These are phyloP conservation scores for Caenorhabditis sp. DNA, from an alignment of 2,888 invertebrate genomes.

Conservation along the genomic window DNA sequence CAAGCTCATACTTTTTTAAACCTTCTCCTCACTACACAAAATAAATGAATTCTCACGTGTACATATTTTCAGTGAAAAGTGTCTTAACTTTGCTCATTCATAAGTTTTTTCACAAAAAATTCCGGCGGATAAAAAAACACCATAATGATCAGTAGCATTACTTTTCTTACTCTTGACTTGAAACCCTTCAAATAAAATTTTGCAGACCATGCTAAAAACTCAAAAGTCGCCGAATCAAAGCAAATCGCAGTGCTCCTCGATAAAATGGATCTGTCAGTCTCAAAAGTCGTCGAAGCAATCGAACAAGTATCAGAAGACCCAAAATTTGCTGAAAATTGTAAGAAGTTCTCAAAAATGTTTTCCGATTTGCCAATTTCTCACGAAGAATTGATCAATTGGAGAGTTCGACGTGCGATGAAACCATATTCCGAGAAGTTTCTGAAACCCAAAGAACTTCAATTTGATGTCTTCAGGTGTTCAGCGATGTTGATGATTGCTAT, in stretches of 20 bases:
- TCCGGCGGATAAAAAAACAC: too few relatives aligned
- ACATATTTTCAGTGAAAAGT: too few relatives aligned
- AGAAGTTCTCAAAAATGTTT: slow-evolving; percentile 38
- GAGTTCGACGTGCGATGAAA: slow-evolving; percentile 26
- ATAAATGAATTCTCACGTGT: too few relatives aligned
- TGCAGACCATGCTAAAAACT: slow-evolving; percentile 61
- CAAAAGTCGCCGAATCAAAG: slow-evolving; percentile 53
- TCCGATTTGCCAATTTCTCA: slow-evolving; percentile 26
- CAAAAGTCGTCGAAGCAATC: slow-evolving; percentile 40
- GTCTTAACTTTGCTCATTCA: too few relatives aligned
- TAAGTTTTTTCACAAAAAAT: too few relatives aligned
- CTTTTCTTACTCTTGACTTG: too few relatives aligned
- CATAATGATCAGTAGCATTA: too few relatives aligned
- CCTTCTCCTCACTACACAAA: too few relatives aligned
- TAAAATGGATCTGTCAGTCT: slow-evolving; percentile 45
- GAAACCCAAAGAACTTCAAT: slow-evolving; percentile 24
- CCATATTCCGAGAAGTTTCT: slow-evolving; percentile 22
- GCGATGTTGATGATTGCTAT: background rate
- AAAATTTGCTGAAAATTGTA: slow-evolving; percentile 19
- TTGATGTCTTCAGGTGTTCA: background rate
- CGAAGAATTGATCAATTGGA: slow-evolving; percentile 28
- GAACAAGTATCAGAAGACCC: slow-evolving; percentile 3
- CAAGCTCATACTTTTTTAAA: too few relatives aligned
- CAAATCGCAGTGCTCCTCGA: slow-evolving; percentile 56
- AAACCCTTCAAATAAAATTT: too few relatives aligned